Evolutionary conservation across 2,113 vertebrate species (phyloP).

Genomic region (Phrynosoma platyrhinos): DNA sequence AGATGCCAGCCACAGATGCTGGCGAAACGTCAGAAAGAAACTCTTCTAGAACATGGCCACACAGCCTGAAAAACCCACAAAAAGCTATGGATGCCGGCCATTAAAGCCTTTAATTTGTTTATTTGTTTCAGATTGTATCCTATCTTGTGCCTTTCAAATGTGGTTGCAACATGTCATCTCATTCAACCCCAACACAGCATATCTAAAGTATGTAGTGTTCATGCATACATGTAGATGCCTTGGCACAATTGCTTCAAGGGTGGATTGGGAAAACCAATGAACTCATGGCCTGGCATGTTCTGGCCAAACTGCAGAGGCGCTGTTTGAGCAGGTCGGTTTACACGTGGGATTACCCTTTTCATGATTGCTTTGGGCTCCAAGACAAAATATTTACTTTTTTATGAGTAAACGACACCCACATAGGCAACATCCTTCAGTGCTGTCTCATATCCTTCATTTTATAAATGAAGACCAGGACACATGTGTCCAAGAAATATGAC

Average conservation of each 20-base stretch:
- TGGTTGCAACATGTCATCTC: no score
- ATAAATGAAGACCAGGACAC: no score
- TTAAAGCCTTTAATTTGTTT: no score
- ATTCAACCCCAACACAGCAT: no score
- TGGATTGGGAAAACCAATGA: background rate
- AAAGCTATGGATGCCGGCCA: no score
- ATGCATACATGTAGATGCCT: background rate
- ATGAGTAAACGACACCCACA: background rate
- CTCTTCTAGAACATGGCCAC: no score
- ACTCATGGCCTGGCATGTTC: background rate
- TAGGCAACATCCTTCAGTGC: no score
- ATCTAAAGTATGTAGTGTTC: background rate
- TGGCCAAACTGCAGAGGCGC: background rate
- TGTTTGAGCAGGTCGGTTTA: background rate
- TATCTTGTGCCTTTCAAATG: background rate
- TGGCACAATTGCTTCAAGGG: background rate
- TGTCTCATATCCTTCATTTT: no score
- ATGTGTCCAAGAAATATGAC: no score
- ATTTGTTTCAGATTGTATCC: background rate
- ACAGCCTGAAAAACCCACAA: no score
- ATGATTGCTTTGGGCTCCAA: background rate
- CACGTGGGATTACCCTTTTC: background rate
- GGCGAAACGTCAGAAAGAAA: no score
- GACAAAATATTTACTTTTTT: background rate
- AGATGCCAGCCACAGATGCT: no score